A percentile compares a stretch with the other conserved stretches of the same genome.
Evolutionary conservation across 2,888 invertebrate species (phyloP).

Genomic region (Epistrophella euchroma): DNA sequence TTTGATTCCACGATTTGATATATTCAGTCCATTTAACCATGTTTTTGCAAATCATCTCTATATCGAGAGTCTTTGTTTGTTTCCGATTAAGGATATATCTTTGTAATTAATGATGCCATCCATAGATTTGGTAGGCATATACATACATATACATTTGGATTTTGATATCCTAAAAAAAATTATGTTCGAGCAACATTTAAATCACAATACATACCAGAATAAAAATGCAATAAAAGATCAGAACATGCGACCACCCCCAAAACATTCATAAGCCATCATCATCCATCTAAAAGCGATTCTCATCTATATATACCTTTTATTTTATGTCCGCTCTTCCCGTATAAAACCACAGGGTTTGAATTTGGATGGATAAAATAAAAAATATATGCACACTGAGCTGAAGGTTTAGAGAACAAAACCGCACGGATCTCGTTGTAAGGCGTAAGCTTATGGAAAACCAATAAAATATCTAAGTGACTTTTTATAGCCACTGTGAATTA

Average conservation of each 20-base stretch:
- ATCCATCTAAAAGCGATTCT: constrained; percentile 18
- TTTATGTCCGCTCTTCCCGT: constrained; percentile 6
- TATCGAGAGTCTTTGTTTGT: constrained; percentile 42
- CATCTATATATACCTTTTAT: constrained; percentile 3
- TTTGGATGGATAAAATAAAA: constrained; percentile 5
- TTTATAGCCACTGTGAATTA: constrained; percentile 60
- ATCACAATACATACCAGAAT: constrained; percentile 15
- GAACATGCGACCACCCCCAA: background rate
- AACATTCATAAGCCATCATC: constrained; percentile 33
- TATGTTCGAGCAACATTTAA: background rate
- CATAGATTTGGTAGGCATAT: constrained; percentile 13
- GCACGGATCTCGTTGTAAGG: constrained; percentile 46
- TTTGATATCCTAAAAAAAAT: constrained; percentile 16
- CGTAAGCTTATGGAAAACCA: constrained; percentile 72
- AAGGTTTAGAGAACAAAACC: constrained; percentile 23
- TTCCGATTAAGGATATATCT: constrained; percentile 53
- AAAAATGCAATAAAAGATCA: constrained; percentile 34
- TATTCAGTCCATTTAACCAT: constrained; percentile 64
- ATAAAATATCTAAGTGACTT: constrained; percentile 75
- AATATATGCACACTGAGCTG: constrained; percentile 48
- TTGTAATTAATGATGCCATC: constrained; percentile 64
- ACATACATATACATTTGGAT: constrained; percentile 3
- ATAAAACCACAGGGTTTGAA: background rate
- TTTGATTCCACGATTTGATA: constrained; percentile 44
- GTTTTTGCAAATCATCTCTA: constrained; percentile 44